These are phyloP conservation scores for Callorhinus ursinus DNA, from an alignment of 2,113 vertebrate species.

Conservation along the genomic window DNA sequence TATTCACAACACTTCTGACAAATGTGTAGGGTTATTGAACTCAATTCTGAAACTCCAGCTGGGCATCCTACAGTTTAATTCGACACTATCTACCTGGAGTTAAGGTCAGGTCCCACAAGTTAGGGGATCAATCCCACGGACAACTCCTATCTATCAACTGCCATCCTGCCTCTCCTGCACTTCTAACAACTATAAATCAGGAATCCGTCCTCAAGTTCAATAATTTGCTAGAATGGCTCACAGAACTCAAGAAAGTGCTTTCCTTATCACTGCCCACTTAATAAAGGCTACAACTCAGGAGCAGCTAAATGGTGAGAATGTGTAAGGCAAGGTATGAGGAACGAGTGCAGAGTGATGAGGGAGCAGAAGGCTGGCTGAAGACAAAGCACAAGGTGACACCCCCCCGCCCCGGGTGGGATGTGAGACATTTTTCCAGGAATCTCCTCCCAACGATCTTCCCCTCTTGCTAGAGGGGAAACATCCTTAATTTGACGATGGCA, in stretches of 20 bases:
- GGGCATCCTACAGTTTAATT: neutral
- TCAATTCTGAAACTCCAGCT: neutral
- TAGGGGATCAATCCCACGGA: neutral
- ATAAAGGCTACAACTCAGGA: neutral
- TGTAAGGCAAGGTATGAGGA: neutral
- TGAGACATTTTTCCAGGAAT: no score
- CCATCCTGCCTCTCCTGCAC: neutral
- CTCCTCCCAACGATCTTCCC: no score
- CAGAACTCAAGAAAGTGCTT: neutral
- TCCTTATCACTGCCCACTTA: neutral
- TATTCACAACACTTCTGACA: neutral
- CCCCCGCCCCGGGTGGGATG: no score
- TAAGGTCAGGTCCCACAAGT: neutral
- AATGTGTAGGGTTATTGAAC: neutral
- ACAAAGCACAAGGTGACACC: no score
- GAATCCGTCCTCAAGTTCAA: neutral
- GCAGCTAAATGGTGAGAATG: neutral
- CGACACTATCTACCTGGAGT: neutral
- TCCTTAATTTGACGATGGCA: no score
- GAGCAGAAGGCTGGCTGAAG: no score
- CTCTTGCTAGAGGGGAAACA: no score
- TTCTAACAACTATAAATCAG: neutral
- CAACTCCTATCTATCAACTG: neutral
- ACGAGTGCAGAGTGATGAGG: no score
- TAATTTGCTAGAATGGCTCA: neutral